Evolutionary conservation across 1,140 invertebrate genomes (phyloP).

Genomic region (Whitmania pigra): DNA sequence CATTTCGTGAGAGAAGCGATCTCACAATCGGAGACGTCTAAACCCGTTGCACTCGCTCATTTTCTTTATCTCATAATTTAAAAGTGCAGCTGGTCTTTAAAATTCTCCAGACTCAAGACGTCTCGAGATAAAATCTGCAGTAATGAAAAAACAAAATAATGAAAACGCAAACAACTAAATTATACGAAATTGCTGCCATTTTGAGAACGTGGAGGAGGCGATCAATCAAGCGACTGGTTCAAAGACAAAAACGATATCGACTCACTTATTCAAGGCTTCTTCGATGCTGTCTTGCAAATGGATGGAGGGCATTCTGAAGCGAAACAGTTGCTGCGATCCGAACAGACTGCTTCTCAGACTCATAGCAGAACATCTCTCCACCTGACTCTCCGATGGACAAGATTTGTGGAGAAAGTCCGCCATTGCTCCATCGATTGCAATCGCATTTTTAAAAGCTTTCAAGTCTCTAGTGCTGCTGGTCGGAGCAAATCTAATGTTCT

Average conservation of each 20-base stretch:
- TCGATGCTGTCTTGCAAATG: constrained; percentile 9
- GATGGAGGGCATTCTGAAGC: constrained; percentile 1
- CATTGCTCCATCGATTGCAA: too few relatives aligned
- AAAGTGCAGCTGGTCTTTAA: too few relatives aligned
- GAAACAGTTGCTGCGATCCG: not conserved
- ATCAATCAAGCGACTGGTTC: not conserved
- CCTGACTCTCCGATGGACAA: not conserved
- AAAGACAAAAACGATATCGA: not conserved
- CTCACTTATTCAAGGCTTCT: constrained; percentile 4
- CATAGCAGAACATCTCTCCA: not conserved
- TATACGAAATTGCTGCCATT: not conserved
- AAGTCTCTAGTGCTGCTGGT: not conserved
- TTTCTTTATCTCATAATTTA: too few relatives aligned
- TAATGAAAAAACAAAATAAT: not conserved
- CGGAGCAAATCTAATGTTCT: not conserved
- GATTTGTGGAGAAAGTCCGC: too few relatives aligned
- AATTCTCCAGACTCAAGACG: too few relatives aligned
- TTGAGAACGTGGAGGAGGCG: not conserved
- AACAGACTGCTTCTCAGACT: not conserved
- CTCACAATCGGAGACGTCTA: too few relatives aligned
- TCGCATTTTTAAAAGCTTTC: too few relatives aligned
- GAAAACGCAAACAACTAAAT: not conserved
- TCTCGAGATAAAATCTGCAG: too few relatives aligned
- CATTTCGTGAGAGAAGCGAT: too few relatives aligned
- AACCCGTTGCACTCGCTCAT: too few relatives aligned